Conservation (phyloP, 35 echinoderm and acorn worm species). For the Apostichopus parvimensis region DNA sequence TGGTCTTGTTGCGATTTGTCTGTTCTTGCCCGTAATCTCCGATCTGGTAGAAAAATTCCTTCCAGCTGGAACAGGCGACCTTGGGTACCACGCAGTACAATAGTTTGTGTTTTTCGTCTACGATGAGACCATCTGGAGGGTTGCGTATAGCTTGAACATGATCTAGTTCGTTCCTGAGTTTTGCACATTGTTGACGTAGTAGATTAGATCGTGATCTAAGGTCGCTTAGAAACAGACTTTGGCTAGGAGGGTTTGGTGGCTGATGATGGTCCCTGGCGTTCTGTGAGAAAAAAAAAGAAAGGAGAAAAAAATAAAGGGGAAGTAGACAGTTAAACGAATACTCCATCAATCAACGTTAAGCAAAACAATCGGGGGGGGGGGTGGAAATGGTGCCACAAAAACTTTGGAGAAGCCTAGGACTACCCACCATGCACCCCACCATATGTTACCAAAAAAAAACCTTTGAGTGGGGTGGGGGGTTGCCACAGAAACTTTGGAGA, state of each 20-base stretch:
- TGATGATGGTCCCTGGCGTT: too few relatives aligned
- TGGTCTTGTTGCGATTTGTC: neutral
- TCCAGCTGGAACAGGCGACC: constrained; percentile 63
- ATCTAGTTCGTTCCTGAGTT: constrained; percentile 4
- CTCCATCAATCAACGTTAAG: too few relatives aligned
- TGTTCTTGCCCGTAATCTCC: constrained; percentile 7
- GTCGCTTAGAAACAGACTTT: constrained; percentile 10
- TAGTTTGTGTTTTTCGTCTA: constrained; percentile 55
- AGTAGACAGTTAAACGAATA: too few relatives aligned
- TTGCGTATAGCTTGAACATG: constrained; percentile 15
- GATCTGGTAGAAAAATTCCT: constrained; percentile 51
- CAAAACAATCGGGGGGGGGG: too few relatives aligned
- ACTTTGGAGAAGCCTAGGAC: too few relatives aligned
- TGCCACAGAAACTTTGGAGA: too few relatives aligned
- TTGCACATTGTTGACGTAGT: constrained; percentile 27
- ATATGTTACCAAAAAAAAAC: too few relatives aligned
- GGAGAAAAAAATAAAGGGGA: too few relatives aligned
- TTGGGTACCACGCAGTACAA: constrained; percentile 69
- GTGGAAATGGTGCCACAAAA: too few relatives aligned
- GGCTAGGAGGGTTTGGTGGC: neutral
- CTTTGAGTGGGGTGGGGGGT: too few relatives aligned
- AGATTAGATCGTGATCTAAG: constrained; percentile 14
- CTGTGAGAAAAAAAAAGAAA: too few relatives aligned
- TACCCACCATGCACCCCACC: too few relatives aligned
- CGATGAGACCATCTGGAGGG: constrained; percentile 56